These are phyloP conservation scores for Carettochelys insculpta DNA, from an alignment of 2,113 vertebrate genomes.

Conservation along the genomic window DNA sequence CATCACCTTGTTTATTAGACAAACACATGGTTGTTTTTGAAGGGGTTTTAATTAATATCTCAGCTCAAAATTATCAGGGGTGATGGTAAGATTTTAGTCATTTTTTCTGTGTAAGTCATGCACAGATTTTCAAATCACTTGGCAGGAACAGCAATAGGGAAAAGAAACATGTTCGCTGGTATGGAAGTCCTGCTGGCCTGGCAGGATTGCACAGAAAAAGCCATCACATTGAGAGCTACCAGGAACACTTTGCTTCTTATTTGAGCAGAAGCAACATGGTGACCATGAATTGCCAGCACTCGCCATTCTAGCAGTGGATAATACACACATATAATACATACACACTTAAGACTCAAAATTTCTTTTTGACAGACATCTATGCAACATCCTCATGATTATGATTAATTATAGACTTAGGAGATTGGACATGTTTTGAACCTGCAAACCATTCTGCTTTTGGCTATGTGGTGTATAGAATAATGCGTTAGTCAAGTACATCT, in stretches of 20 bases:
- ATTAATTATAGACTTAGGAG: not conserved
- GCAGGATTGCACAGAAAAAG: not conserved
- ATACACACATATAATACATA: no score
- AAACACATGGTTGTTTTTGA: not conserved
- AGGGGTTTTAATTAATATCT: not conserved
- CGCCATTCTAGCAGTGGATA: not conserved
- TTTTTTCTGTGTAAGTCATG: not conserved
- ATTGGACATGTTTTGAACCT: not conserved
- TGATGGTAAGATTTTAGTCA: not conserved
- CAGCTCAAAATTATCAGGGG: not conserved
- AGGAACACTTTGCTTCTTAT: not conserved
- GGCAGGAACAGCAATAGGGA: no score
- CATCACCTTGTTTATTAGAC: not conserved
- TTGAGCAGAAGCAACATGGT: not conserved
- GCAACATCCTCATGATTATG: not conserved
- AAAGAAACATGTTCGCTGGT: no score
- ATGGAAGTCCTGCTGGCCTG: not conserved
- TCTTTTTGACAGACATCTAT: not conserved
- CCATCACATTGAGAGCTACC: not conserved
- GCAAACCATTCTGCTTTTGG: not conserved
- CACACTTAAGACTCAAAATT: not conserved
- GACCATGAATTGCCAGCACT: not conserved
- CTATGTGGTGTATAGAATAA: not conserved
- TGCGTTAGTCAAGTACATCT: not conserved
- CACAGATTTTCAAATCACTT: not conserved